Evolutionary conservation across 2,113 vertebrate genomes (phyloP), one percentile per base, ranked within the genome.

Genomic region (Megaleporinus macrocephalus): DNA sequence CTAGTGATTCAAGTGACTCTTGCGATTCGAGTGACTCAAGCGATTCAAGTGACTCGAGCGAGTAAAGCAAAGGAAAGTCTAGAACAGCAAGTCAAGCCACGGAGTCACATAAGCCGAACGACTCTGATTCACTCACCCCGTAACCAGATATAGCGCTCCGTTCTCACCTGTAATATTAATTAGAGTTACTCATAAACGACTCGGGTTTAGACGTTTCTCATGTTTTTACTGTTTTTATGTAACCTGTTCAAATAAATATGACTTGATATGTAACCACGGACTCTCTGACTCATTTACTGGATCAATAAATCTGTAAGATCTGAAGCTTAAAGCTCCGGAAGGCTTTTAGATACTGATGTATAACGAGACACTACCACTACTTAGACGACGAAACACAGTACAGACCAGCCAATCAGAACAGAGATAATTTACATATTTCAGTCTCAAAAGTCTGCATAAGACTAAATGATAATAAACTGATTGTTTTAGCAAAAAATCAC

Each of bases 181-280:
- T n/a, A n/a, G n/a, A n/a, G n/a, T n/a, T n/a, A n/a, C n/a, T n/a
- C n/a, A n/a, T n/a, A n/a, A 22, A 57, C 6, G 53, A 22, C 14
- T 57, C 14, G 53, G 5, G 22, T 22, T 11, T 61, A n/a, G n/a
- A 24, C 6, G 0, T 61, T 61, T 0, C 26, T 1, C 6, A 22
- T 57, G 22, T 57, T 57, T 57, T n/a, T 5, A 57, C 53, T 55
- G 16, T 55, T 26, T 47, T 41, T 44, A 30, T 59, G 53, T 80
- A 44, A 30, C 29, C 44, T 68, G 69, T 66, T 41, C 12, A 53
- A 76, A 77, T 76, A 71, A 78, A 72, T 14, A 27, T 62, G 47
- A n/a, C 55, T 72, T 61, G 9, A 59, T 47, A 70, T 61, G 57
- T 82, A 59, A 59, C n/a, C 3, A 49, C 26, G 14, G 51, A 61